Evolutionary conservation across 2,113 vertebrate genomes (phyloP).

Genomic region (Poecile atricapillus): DNA sequence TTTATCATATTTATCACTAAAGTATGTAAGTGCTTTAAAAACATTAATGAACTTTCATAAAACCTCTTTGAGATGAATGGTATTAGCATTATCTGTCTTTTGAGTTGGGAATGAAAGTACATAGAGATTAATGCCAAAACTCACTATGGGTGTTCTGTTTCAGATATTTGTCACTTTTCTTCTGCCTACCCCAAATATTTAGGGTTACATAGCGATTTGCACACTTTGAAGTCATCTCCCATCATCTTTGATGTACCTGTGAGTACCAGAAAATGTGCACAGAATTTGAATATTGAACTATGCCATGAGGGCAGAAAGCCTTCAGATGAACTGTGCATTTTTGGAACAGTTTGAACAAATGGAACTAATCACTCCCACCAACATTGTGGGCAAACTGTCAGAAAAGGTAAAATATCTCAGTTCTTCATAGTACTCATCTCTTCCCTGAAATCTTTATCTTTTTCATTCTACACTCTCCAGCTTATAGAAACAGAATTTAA

Average conservation of each 20-base stretch:
- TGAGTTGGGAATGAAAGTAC: not conserved
- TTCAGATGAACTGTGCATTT: not conserved
- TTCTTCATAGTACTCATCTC: not conserved
- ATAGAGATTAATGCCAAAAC: not conserved
- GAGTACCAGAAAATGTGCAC: not conserved
- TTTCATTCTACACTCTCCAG: not conserved
- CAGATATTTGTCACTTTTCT: not conserved
- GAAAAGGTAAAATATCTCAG: not conserved
- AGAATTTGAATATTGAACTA: not conserved
- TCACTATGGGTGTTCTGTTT: not conserved
- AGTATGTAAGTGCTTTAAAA: not conserved
- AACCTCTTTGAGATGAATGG: not conserved
- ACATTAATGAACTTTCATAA: not conserved
- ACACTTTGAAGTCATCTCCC: not conserved
- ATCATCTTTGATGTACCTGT: not conserved
- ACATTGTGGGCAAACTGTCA: not conserved
- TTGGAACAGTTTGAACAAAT: not conserved
- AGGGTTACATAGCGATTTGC: not conserved
- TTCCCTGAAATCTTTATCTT: not conserved
- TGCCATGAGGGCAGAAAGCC: not conserved
- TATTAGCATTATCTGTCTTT: not conserved
- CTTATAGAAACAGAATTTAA: not conserved
- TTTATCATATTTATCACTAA: not conserved
- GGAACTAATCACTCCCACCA: not conserved
- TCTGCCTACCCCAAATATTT: not conserved